These are phyloP conservation scores for Oscheius sp. DNA, from an alignment of 2,888 invertebrate species.

Conservation along the genomic window DNA sequence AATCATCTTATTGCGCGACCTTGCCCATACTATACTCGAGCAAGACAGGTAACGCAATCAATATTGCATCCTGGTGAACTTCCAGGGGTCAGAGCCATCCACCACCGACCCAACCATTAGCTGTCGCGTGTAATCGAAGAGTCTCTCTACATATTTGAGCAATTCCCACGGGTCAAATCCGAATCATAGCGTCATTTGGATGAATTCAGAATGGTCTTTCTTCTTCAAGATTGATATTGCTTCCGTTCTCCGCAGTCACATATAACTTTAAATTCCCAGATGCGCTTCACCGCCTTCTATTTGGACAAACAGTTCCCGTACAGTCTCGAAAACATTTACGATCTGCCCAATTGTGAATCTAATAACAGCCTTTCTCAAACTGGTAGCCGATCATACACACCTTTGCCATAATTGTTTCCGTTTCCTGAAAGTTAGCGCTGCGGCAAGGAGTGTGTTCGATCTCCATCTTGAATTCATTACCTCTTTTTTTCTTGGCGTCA, in stretches of 20 bases:
- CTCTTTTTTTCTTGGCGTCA: background rate
- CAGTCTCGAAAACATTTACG: slow-evolving; percentile 8
- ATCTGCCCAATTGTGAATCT: background rate
- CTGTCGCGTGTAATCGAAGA: slow-evolving; percentile 24
- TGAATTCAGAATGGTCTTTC: no score
- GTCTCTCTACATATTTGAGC: slow-evolving; percentile 4
- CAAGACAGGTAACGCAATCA: slow-evolving; percentile 3
- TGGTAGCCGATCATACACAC: background rate
- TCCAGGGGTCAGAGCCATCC: background rate
- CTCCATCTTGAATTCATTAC: slow-evolving; percentile 23
- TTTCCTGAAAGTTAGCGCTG: slow-evolving; percentile 5
- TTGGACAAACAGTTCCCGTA: slow-evolving; percentile 22
- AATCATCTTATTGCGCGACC: background rate
- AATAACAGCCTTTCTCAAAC: background rate
- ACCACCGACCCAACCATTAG: slow-evolving; percentile 17
- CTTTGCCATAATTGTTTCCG: slow-evolving; percentile 23
- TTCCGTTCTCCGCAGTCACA: background rate
- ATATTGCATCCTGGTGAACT: background rate
- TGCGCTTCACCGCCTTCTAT: slow-evolving; percentile 26
- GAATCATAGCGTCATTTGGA: background rate
- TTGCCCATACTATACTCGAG: no score
- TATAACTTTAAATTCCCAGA: slow-evolving; percentile 16
- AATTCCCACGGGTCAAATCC: slow-evolving; percentile 12
- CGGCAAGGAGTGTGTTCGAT: background rate
- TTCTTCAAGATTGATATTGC: background rate